These are phyloP conservation scores for Gibbula magus DNA, from an alignment of 2,888 invertebrate species.

Conservation along the genomic window DNA sequence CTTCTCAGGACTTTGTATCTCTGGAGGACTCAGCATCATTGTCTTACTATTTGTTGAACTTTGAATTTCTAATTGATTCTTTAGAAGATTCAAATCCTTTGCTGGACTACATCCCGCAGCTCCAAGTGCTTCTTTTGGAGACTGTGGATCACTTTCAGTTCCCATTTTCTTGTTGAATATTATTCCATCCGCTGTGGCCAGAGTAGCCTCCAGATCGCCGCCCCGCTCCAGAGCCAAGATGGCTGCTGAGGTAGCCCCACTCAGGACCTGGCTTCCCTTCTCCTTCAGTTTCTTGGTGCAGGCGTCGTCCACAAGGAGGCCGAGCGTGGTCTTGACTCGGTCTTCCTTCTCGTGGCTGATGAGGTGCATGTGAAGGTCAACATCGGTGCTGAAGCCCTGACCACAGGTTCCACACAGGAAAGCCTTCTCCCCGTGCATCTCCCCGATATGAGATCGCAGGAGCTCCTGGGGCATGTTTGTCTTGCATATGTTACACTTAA, in stretches of 20 bases:
- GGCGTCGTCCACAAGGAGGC: not conserved
- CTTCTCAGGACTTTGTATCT: too few relatives aligned
- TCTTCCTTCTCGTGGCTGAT: not conserved
- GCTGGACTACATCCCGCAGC: too few relatives aligned
- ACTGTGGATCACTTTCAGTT: too few relatives aligned
- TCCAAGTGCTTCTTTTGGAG: too few relatives aligned
- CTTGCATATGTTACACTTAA: not conserved
- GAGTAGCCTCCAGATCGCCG: not conserved
- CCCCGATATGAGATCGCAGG: not conserved
- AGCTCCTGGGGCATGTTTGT: not conserved
- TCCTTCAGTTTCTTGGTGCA: not conserved
- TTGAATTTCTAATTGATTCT: too few relatives aligned
- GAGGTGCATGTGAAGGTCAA: slow-evolving; percentile 6
- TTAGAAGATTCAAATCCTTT: too few relatives aligned
- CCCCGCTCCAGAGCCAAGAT: not conserved
- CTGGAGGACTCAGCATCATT: too few relatives aligned
- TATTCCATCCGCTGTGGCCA: not conserved
- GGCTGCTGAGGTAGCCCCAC: not conserved
- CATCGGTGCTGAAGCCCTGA: not conserved
- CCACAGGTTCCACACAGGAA: not conserved
- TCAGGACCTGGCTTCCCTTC: not conserved
- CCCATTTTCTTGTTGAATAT: not conserved
- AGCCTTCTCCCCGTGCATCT: not conserved
- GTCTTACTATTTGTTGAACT: too few relatives aligned
- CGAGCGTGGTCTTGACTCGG: not conserved